Base-by-base conservation (phyloP, 2,888 invertebrate species). In the Melolontha melolontha region DNA sequence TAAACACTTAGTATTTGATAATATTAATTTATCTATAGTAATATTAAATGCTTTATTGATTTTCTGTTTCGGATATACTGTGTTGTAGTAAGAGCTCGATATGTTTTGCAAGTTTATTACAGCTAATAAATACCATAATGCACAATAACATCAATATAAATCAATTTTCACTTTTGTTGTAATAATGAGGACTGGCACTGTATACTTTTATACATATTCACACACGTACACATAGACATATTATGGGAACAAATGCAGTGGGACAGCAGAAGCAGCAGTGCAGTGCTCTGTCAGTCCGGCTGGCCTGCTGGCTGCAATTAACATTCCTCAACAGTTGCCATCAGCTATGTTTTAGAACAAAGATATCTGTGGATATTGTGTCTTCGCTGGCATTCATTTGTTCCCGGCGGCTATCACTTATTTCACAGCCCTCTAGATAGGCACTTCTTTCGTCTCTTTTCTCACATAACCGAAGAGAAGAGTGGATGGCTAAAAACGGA, bases 311-410 rank as follows among this genome's bases (percentile, higher is more conserved):
- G 75, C 77, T 75, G 80, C 80, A 81, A 81, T 81, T 81, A 81
- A 81, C 80, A 81, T 81, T 81, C 81, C 80, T 79, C 70, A 75
- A 79, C 79, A 80, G 77, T 80, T 80, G 80, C 81, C 80, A 80
- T 80, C 80, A 80, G 78, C 77, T 77, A 78, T 77, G 79, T 79
- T 79, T 79, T 80, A 79, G 80, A 81, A 81, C 80, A 81, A 81
- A 80, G 80, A 80, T 80, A 80, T 80, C 80, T 78, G 72, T 74
- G 70, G 73, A 74, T 74, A 74, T 74, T 74, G 74, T 74, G 74
- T 74, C 73, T 73, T 73, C 72, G 71, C 70, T 72, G 68, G 70
- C 71, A 70, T 71, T 71, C 73, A 71, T 72, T 70, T 70, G 72
- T 72, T 73, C 72, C 73, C 74, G 71, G 70, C 70, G 73, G 71